Evolutionary conservation across 2,888 invertebrate genomes (phyloP), one percentile per base, ranked within the genome.

Genomic region (Galerucella nymphaeae): DNA sequence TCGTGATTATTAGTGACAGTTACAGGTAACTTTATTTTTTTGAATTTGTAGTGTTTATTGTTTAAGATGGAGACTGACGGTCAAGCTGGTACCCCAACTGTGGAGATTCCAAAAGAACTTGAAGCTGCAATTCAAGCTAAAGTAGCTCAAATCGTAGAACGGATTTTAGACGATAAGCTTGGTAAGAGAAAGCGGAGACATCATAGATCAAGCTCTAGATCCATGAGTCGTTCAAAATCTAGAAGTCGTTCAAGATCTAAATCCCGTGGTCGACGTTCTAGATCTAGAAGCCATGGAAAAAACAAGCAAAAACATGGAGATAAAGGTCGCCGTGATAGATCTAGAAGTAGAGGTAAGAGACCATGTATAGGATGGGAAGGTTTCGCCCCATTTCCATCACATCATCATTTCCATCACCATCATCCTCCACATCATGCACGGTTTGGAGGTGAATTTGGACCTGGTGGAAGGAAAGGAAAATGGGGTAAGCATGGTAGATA

Each of bases 381-480:
- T 30, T 58, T 58, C 30, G 23, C 2, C 13, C 14, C 8, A 8
- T 30, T 30, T 30, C 58, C 23, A 10, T 23, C 14, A 23, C 58
- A 58, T 14, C 58, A 30, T 58, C 30, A 58, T 58, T 30, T 30
- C 23, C 30, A 58, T 58, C 58, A 58, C 30, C 58, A 58, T 16
- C 20, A 11, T 57, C 20, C 55, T 16, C n/a, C 20, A 10, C 53
- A 53, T 18, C 18, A 53, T 18, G 18, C 16, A 16, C 18, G 53
- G 53, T 53, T 9, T 18, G 18, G 53, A 6, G 53, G 53, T 10
- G 53, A 53, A 53, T 53, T 53, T 58, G 58, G 58, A 30, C 58
- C 58, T 14, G 23, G 58, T 23, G 58, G 30, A 5, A 58, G 58
- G 9, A 30, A 14, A n/a, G 58, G 58, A 14, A 58, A 8, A 23